These are phyloP conservation scores for Balanococcus diminutus DNA, from an alignment of 2,888 invertebrate genomes.

Conservation along the genomic window DNA sequence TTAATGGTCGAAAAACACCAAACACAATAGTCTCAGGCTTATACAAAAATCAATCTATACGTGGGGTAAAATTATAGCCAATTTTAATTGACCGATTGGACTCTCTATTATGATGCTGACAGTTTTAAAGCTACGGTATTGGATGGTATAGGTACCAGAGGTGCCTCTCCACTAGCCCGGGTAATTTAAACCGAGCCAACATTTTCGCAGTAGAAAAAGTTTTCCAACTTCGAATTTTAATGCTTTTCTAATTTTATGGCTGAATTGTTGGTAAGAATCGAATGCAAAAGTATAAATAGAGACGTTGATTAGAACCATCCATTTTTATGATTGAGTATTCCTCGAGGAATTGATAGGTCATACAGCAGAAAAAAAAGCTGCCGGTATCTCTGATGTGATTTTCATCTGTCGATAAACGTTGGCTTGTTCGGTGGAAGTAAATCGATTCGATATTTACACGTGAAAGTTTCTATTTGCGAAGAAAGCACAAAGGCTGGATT, in stretches of 20 bases:
- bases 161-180: background rate
- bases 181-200: background rate
- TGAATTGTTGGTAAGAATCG: background rate
- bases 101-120: background rate
- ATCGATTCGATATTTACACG: background rate
- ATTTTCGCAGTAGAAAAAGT: constrained; percentile 3
- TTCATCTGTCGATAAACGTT: background rate
- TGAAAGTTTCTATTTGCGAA: no score
- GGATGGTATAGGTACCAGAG: background rate
- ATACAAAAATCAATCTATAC: background rate
- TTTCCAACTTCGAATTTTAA: constrained; percentile 1
- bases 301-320: constrained; percentile 17
- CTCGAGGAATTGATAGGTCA: background rate
- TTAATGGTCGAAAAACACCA: background rate
- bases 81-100: background rate
- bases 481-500: no score
- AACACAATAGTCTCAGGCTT: background rate
- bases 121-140: background rate
- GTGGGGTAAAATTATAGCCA: background rate
- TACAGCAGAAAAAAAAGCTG: background rate
- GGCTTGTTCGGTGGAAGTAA: background rate
- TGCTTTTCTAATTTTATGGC: constrained; percentile 17
- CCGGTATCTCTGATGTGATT: background rate
- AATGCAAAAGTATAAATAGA: background rate
- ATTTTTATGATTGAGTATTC: constrained; percentile 17